phyloP scores from a whole-genome alignment of 2,113 vertebrate genomes.

The Nanorana parkeri region DNA sequence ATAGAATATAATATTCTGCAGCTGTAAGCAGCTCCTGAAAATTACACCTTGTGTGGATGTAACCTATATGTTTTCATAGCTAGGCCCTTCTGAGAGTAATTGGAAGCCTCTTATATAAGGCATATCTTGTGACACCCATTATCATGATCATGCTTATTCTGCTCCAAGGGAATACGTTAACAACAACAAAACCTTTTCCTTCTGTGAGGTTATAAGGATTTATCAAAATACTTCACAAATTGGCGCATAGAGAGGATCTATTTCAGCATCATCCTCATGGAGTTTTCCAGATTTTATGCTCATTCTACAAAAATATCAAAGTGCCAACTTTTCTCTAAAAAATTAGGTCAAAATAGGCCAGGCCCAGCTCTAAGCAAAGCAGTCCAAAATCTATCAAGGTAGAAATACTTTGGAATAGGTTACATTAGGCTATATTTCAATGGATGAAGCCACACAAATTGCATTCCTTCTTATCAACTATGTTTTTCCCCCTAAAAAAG shows the following conservation, averaged over 20 bases:
- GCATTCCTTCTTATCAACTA: too few species aligned
- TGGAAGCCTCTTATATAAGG: conserved; percentile 31
- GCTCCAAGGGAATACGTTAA: not conserved
- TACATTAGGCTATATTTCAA: too few species aligned
- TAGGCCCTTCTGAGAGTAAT: not conserved
- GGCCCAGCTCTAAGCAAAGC: too few species aligned
- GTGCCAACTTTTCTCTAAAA: too few species aligned
- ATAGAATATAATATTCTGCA: conserved; percentile 35
- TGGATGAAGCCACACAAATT: too few species aligned
- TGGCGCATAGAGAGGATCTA: not conserved
- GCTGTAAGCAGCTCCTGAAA: conserved; percentile 28
- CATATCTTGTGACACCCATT: conserved; percentile 34
- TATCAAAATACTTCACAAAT: conserved; percentile 3
- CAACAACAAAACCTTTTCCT: conserved; percentile 4
- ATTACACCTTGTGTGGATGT: conserved; percentile 38
- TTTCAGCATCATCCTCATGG: not conserved
- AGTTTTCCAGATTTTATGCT: not conserved
- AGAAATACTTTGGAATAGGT: too few species aligned
- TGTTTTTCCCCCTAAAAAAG: too few species aligned
- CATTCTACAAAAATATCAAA: too few species aligned
- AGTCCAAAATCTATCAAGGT: too few species aligned
- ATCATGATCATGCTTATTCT: conserved; percentile 14
- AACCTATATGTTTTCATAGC: conserved; percentile 34
- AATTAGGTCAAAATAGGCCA: too few species aligned
- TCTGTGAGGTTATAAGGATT: not conserved